Evolutionary conservation across 2,888 invertebrate genomes (phyloP).

Genomic region (Pachymerium ferrugineum): DNA sequence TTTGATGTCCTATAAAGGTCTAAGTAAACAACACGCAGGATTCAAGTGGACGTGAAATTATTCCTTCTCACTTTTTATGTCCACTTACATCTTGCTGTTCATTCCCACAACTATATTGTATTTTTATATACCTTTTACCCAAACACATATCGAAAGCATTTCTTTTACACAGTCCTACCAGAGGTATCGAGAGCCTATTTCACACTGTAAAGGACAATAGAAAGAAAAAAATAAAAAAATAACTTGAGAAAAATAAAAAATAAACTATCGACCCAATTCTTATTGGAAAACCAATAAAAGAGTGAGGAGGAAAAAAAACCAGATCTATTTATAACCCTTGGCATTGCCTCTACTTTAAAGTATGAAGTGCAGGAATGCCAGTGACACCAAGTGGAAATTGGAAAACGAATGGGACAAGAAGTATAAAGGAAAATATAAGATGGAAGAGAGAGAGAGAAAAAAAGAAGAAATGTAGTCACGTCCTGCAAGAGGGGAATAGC

Average conservation of each 20-base stretch:
- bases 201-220: background rate
- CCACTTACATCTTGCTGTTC: background rate
- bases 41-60: constrained; percentile 27
- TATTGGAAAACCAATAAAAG: constrained; percentile 17
- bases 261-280: constrained; percentile 11
- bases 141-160: background rate
- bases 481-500: background rate
- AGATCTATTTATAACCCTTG: constrained; percentile 27
- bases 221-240: background rate
- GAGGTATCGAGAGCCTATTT: too few relatives aligned
- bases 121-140: constrained; percentile 6
- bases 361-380: constrained; percentile 19
- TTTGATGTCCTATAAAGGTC: constrained; percentile 22
- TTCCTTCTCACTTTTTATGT: constrained; percentile 17
- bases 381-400: constrained; percentile 25
- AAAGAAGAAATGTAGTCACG: constrained; percentile 2
- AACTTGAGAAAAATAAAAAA: too few relatives aligned
- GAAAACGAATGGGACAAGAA: constrained; percentile 27
- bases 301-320: background rate
- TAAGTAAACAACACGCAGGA: constrained; percentile 22
- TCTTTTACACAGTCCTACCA: too few relatives aligned
- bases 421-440: constrained; percentile 21
- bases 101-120: background rate
- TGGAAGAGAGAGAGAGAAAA: background rate
- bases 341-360: constrained; percentile 27